phyloP scores from a whole-genome alignment of 1,140 invertebrate genomes.

The Adelges cooleyi region DNA sequence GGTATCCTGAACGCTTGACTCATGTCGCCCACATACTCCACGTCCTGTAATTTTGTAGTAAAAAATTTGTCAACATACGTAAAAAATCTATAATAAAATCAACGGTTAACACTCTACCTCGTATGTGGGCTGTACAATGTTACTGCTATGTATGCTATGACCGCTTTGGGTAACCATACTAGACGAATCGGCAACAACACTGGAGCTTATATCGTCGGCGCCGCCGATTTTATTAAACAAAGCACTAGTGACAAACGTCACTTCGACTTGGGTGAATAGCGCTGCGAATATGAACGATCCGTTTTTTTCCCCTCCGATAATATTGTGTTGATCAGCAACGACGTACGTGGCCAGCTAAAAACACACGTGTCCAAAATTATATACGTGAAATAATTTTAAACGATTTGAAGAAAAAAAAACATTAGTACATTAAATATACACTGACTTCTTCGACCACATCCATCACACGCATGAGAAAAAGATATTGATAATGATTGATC shows the following conservation, averaged over 20 bases:
- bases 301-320: constrained; percentile 31
- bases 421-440: background rate
- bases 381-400: background rate
- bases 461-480: constrained; percentile 71
- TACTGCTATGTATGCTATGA: constrained; percentile 41
- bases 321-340: constrained; percentile 56
- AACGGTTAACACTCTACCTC: constrained; percentile 25
- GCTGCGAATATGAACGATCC: constrained; percentile 57
- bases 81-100: background rate
- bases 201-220: constrained; percentile 58
- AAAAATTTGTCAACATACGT: background rate
- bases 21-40: constrained; percentile 18
- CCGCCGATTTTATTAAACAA: constrained; percentile 55
- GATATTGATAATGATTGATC: constrained; percentile 83
- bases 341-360: constrained; percentile 57
- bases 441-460: constrained; percentile 53
- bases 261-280: constrained; percentile 69
- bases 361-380: background rate
- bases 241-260: constrained; percentile 75
- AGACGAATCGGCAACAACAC: constrained; percentile 66
- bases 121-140: constrained; percentile 32
- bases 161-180: constrained; percentile 54
- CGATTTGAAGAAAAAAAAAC: background rate
- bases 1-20: constrained; percentile 19
- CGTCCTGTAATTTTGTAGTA: background rate